Percentiles rank a stretch among this genome's conserved stretches.
Conservation (phyloP, 2,888 invertebrate species). For the Nymphalis c-album region DNA sequence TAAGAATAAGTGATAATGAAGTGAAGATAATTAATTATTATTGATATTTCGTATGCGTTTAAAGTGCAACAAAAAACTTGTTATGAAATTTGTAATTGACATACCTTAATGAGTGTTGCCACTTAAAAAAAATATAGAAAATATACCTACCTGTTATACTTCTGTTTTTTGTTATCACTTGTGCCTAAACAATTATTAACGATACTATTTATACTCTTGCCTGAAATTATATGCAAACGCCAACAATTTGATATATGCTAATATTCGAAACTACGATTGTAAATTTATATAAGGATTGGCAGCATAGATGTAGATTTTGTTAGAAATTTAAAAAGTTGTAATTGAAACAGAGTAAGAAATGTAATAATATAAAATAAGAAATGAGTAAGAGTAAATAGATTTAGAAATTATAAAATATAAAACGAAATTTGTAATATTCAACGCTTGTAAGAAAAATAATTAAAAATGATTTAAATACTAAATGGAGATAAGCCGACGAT, state of each 20-base stretch:
- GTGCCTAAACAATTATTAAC: conserved; percentile 23
- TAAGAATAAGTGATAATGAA: no score
- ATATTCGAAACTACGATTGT: background rate
- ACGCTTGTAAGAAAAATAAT: no score
- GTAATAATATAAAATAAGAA: background rate
- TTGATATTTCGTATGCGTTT: background rate
- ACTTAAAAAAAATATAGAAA: conserved; percentile 11
- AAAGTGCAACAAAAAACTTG: background rate
- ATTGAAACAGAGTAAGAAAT: no score
- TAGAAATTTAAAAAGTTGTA: background rate
- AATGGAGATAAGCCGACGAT: no score
- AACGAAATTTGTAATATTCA: no score
- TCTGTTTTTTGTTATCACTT: conserved; percentile 21
- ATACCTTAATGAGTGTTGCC: conserved; percentile 20
- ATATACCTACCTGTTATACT: background rate
- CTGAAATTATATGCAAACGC: conserved; percentile 26
- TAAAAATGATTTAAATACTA: no score
- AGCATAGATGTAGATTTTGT: background rate
- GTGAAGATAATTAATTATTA: background rate
- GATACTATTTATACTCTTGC: conserved; percentile 23
- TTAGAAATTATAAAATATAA: no score
- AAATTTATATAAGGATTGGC: conserved; percentile 4
- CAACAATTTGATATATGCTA: conserved; percentile 25
- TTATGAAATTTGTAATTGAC: conserved; percentile 13
- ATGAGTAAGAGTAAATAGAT: no score